Base-by-base conservation (phyloP, 2,113 vertebrate species). In the Centropristis striata region DNA sequence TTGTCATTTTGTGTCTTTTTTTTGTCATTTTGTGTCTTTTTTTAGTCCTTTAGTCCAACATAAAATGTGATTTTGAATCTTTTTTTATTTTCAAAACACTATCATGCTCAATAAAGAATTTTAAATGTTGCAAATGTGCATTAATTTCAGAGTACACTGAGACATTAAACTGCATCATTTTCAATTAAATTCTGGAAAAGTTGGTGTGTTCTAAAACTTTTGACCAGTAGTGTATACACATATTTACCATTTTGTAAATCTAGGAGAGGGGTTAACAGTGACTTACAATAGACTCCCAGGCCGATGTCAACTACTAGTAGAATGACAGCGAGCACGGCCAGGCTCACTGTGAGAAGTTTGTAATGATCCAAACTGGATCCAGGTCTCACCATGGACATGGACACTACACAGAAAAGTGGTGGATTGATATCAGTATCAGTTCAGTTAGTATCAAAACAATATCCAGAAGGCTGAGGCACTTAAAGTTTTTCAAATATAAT, bases 261-360 rank as follows among this genome's bases (percentile, higher is more conserved):
- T 21, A n/a, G 8, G 21, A n/a, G 14, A 5, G 15, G 14, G 9
- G 23, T 71, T 4, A 18, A 14, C 23, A 36, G 42, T 63, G 11
- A 90, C 92, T 92, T 84, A 93, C 92, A 93, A 13, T 91, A 87
- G 58, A 90, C 77, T 53, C 91, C 87, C 68, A 93, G 84, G 81
- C 91, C 88, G 11, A 93, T 85, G 46, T 92, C 79, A 25, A 76
- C 60, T 25, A 47, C 59, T 0, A 93, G 75, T 1, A 93, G 89
- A 60, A 93, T 47, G 44, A 32, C 50, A 55, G 88, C 88, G 0
- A 93, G 83, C 65, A 66, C 84, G 1, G 70, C 73, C 77, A 92
- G 77, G 50, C 82, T 58, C 14, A 76, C 51, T 39, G 36, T 53
- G 2, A 92, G 67, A 70, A 46, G 13, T 63, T 58, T 89, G 67